Evolutionary conservation across 2,888 invertebrate species (phyloP).

Genomic region (Harmothoe impar): DNA sequence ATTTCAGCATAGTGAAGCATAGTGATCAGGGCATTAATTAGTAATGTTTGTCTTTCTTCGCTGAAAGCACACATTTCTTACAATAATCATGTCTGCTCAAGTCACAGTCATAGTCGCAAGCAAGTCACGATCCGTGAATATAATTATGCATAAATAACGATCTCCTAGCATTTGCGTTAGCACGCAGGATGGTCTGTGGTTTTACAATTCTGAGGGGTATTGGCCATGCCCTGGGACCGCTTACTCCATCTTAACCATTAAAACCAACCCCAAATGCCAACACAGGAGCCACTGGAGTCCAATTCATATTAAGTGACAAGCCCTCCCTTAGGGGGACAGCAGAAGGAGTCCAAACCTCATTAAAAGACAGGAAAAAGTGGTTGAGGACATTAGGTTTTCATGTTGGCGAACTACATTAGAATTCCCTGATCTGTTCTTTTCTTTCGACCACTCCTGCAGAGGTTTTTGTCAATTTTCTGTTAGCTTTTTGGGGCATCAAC

Average conservation of each 20-base stretch:
- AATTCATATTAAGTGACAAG: conserved; percentile 39
- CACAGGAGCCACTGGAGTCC: background rate
- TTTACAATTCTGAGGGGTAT: no score
- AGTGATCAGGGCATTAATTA: no score
- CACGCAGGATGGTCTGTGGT: no score
- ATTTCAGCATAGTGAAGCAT: no score
- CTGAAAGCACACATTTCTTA: no score
- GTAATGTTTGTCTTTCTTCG: no score
- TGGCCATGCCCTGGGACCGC: no score
- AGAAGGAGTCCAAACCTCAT: background rate
- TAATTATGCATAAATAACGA: no score
- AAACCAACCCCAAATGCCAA: background rate
- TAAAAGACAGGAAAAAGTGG: background rate
- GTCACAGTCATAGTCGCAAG: no score
- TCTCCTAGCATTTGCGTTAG: no score
- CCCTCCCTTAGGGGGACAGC: background rate
- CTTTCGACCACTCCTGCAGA: background rate
- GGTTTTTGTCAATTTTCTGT: background rate
- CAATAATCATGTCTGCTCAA: no score
- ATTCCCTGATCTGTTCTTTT: background rate
- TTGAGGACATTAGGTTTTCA: conserved; percentile 32
- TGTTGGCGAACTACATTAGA: conserved; percentile 14
- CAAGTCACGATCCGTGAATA: no score
- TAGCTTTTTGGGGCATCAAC: background rate
- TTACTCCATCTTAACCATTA: background rate